Evolutionary conservation across 1,140 invertebrate genomes (phyloP).

Genomic region (Bombus waltoni): DNA sequence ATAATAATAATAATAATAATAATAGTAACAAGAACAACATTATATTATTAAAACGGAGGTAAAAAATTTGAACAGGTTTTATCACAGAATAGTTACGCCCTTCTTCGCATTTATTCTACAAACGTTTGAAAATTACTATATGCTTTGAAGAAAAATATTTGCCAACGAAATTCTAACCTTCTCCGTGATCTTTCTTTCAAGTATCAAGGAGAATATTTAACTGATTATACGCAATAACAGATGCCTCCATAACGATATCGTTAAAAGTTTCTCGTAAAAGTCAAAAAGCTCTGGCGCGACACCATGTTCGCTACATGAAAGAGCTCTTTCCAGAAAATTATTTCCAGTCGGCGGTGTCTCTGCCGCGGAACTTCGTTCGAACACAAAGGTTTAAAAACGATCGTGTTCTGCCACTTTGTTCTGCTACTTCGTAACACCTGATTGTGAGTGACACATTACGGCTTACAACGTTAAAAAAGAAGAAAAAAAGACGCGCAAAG

Average conservation of each 20-base stretch:
- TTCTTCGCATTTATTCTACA: no score
- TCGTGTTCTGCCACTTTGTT: not conserved
- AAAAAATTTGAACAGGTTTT: no score
- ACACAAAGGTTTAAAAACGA: conserved; percentile 5
- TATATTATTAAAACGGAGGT: no score
- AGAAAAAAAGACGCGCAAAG: not conserved
- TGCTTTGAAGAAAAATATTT: no score
- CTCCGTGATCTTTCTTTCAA: not conserved
- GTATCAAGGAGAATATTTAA: not conserved
- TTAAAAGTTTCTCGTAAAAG: conserved; percentile 7
- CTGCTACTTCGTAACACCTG: no score
- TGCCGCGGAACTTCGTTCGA: not conserved
- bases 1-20: no score
- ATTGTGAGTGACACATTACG: not conserved
- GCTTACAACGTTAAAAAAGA: not conserved
- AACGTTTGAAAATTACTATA: no score
- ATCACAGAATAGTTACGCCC: no score
- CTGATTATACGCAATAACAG: not conserved
- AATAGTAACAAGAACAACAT: no score
- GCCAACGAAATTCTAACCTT: not conserved
- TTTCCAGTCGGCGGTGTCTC: not conserved
- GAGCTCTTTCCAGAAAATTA: not conserved
- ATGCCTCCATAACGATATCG: not conserved
- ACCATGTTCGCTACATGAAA: not conserved
- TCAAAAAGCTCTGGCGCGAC: not conserved